A percentile compares a stretch with the other conserved stretches of the same genome.
These are phyloP conservation scores for Bembecia ichneumoniformis DNA, from an alignment of 2,888 invertebrate genomes.

Conservation along the genomic window DNA sequence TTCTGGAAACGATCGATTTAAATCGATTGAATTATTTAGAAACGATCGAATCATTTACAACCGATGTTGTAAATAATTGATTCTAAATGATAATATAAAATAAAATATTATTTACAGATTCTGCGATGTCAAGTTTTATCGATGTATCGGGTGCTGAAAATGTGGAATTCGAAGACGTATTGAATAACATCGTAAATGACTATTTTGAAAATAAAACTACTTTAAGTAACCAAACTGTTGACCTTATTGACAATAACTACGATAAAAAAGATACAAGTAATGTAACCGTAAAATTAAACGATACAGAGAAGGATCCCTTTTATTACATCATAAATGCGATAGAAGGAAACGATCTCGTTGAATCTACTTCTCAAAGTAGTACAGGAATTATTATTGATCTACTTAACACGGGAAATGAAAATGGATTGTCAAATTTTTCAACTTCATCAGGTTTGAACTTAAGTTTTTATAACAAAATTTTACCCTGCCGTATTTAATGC, in stretches of 20 bases:
- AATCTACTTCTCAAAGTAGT: background rate
- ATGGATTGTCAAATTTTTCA: background rate
- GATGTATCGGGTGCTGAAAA: slow-evolving; percentile 12
- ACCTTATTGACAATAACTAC: background rate
- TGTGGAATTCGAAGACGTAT: slow-evolving; percentile 34
- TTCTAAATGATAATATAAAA: background rate
- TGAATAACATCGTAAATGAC: slow-evolving; percentile 24
- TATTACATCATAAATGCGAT: background rate
- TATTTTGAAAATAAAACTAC: background rate
- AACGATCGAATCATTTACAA: too few relatives aligned
- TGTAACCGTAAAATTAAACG: background rate
- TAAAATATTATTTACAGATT: background rate
- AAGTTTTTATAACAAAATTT: too few relatives aligned
- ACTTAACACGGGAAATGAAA: slow-evolving; percentile 10
- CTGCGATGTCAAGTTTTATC: background rate
- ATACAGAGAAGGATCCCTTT: background rate
- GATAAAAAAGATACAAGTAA: background rate
- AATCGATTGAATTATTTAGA: too few relatives aligned
- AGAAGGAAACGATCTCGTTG: slow-evolving; percentile 4
- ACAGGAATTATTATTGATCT: slow-evolving; percentile 23
- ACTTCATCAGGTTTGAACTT: too few relatives aligned
- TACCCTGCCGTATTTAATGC: too few relatives aligned
- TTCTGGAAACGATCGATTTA: too few relatives aligned
- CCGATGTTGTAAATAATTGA: too few relatives aligned
- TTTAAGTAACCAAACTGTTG: background rate